phyloP scores from a whole-genome alignment of 2,888 invertebrate genomes.

The Dynastes grantii region DNA sequence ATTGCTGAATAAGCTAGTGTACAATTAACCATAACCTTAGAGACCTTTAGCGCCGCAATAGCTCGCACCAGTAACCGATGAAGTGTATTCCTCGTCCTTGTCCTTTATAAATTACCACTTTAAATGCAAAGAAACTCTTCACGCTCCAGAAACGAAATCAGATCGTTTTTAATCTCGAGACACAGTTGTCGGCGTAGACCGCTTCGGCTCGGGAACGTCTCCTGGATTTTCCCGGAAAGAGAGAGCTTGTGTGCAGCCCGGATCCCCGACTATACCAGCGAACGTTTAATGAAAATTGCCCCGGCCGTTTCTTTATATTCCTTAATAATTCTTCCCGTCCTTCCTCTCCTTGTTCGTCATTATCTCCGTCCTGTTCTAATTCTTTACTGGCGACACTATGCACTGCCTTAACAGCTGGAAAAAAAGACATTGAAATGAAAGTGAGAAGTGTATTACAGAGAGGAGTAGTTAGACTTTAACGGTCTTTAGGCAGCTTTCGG shows the following conservation, averaged over 20 bases:
- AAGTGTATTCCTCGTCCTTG: conserved; percentile 11
- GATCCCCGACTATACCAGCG: neutral
- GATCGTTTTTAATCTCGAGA: conserved; percentile 11
- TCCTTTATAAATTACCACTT: conserved; percentile 37
- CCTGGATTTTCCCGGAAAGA: neutral
- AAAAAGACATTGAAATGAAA: neutral
- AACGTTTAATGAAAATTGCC: conserved; percentile 4
- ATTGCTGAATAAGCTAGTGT: too few relatives aligned
- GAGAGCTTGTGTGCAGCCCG: neutral
- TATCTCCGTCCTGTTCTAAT: neutral
- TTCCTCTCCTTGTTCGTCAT: neutral
- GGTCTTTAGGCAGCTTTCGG: too few relatives aligned
- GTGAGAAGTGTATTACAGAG: conserved; percentile 1
- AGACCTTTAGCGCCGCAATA: neutral
- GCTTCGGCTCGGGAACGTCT: neutral
- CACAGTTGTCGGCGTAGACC: neutral
- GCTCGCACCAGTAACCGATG: conserved; percentile 12
- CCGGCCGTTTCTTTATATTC: conserved; percentile 16
- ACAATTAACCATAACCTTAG: neutral
- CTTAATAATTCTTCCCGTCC: conserved; percentile 5
- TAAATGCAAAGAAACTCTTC: conserved; percentile 32
- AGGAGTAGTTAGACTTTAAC: neutral
- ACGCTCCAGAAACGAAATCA: neutral
- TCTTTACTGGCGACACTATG: too few relatives aligned
- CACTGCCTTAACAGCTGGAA: neutral